A percentile compares a stretch with the other conserved stretches of the same genome.
Conservation (phyloP, 2,113 vertebrate species). For the Artemisiospiza belli region DNA sequence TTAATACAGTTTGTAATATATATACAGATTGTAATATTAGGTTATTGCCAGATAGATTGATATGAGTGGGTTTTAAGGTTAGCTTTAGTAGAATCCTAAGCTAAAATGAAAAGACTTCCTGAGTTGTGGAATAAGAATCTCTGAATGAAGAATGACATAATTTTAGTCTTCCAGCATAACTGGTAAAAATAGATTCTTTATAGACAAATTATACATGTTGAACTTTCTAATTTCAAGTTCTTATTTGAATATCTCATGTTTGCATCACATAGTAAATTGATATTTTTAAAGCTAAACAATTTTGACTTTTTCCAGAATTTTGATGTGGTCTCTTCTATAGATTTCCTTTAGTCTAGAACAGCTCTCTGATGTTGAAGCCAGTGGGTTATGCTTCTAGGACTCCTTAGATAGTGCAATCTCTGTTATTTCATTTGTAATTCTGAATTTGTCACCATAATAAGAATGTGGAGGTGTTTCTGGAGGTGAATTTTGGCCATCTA, state of each 20-base stretch:
- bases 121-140: background rate
- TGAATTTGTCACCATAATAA: background rate
- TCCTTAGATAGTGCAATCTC: background rate
- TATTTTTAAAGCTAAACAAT: background rate
- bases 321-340: background rate
- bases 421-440: background rate
- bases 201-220: background rate
- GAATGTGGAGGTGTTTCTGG: background rate
- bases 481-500: background rate
- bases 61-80: slow-evolving; percentile 37
- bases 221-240: background rate
- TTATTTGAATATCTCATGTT: background rate
- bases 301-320: background rate
- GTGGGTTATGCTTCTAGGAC: background rate
- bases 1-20: background rate
- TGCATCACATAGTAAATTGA: background rate
- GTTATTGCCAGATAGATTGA: slow-evolving; percentile 30
- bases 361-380: background rate
- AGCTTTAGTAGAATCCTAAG: background rate
- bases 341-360: background rate
- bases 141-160: background rate
- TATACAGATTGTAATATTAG: slow-evolving; percentile 5
- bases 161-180: background rate
- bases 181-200: background rate
- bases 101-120: background rate